Evolutionary conservation across 2,888 invertebrate species (phyloP).

Genomic region (Drosophila tripunctata): DNA sequence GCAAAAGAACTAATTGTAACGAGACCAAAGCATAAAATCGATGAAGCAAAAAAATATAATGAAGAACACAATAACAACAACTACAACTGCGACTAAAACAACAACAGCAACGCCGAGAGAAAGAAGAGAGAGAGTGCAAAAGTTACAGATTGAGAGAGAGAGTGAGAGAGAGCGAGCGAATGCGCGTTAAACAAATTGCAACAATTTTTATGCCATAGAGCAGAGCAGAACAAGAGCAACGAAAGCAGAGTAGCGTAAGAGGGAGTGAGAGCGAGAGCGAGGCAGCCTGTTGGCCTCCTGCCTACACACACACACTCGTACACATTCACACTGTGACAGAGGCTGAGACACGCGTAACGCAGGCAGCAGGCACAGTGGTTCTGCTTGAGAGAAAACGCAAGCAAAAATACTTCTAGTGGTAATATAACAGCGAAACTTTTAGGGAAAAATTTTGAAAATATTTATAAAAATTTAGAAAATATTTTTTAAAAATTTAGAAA

Average conservation of each 20-base stretch:
- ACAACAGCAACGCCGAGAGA: no score
- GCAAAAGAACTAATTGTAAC: constrained; percentile 73
- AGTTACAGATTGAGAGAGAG: constrained; percentile 17
- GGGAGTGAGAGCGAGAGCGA: constrained; percentile 21
- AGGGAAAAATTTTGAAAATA: no score
- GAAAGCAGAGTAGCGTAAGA: neutral
- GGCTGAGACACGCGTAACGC: constrained; percentile 37
- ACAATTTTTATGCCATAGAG: constrained; percentile 53
- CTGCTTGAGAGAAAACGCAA: no score
- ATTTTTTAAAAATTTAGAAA: no score
- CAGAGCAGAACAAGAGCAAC: constrained; percentile 17
- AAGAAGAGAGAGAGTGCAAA: constrained; percentile 20
- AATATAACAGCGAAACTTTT: no score
- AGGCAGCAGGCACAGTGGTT: constrained; percentile 20
- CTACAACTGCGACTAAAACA: constrained; percentile 24
- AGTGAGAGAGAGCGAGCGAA: constrained; percentile 44
- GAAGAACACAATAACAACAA: constrained; percentile 55
- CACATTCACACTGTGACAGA: constrained; percentile 1
- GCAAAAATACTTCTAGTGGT: no score
- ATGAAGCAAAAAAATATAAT: constrained; percentile 72
- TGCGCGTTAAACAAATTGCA: constrained; percentile 76
- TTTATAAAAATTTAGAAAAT: no score
- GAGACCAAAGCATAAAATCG: constrained; percentile 78
- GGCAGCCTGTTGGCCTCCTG: constrained; percentile 63
- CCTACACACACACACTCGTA: constrained; percentile 42